Conservation (phyloP, 2,113 vertebrate genomes). For the Oreotrochilus melanogaster region DNA sequence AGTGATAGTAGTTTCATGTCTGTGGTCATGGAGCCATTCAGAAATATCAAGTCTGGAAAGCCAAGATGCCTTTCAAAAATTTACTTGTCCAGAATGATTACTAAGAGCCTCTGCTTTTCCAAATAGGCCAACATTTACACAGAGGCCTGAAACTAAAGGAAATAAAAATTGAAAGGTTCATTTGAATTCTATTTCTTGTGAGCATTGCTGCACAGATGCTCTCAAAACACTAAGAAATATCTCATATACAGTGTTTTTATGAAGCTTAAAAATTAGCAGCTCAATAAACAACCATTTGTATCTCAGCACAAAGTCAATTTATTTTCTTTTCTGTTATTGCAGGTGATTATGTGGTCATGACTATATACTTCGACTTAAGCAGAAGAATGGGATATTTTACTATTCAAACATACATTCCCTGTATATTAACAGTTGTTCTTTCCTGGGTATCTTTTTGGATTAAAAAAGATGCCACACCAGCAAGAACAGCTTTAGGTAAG, state of each 20-base stretch:
- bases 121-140: neutral
- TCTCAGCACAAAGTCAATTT: neutral
- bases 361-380: slow-evolving; percentile 94
- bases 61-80: neutral
- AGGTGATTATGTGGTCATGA: slow-evolving; percentile 98
- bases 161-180: neutral
- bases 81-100: neutral
- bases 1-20: neutral
- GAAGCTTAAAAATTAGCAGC: neutral
- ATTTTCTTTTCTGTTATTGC: slow-evolving; percentile 50
- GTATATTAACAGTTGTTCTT: slow-evolving; percentile 95
- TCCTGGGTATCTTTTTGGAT: slow-evolving; percentile 99
- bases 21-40: neutral
- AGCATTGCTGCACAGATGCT: neutral
- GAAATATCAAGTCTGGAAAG: neutral
- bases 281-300: neutral
- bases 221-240: neutral
- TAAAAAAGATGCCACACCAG: slow-evolving; percentile 96
- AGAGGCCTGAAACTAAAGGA: neutral
- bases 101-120: neutral
- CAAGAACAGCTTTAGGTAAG: slow-evolving; percentile 94
- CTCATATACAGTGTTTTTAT: neutral
- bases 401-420: slow-evolving; percentile 98
- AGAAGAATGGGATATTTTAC: slow-evolving; percentile 98
- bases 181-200: neutral